These are phyloP conservation scores for Callyntrura guangdongensis DNA, from an alignment of 2,888 invertebrate species.

Conservation along the genomic window DNA sequence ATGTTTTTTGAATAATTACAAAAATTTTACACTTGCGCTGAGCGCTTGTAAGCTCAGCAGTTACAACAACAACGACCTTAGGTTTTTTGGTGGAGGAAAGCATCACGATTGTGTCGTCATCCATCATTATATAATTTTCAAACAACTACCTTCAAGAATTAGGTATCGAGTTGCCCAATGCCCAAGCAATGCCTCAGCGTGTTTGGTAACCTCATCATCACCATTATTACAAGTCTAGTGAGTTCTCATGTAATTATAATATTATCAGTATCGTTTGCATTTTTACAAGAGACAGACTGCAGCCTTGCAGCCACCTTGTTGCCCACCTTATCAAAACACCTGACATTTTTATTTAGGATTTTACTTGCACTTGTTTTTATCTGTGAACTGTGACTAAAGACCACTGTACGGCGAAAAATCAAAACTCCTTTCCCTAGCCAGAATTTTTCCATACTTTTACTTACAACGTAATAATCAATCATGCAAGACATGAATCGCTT, in stretches of 20 bases:
- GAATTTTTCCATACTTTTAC: neutral
- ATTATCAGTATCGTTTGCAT: constrained; percentile 51
- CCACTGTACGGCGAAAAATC: neutral
- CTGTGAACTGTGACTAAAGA: neutral
- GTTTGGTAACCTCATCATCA: neutral
- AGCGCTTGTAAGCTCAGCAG: too few relatives aligned
- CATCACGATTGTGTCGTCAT: neutral
- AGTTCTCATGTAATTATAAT: constrained; percentile 55
- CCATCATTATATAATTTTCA: neutral
- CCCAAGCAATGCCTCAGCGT: neutral
- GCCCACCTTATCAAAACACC: neutral
- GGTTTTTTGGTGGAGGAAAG: neutral
- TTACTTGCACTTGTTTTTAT: constrained; percentile 27
- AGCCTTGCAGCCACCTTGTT: constrained; percentile 49
- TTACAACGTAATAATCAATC: neutral
- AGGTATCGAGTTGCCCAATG: too few relatives aligned
- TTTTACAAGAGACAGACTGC: neutral
- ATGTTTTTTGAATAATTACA: constrained; percentile 25
- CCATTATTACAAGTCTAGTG: constrained; percentile 32
- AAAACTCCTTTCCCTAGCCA: neutral
- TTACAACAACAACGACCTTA: neutral
- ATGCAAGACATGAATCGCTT: too few relatives aligned
- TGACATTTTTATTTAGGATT: constrained; percentile 40
- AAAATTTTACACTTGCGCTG: neutral
- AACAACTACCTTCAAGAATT: neutral